A percentile compares a stretch with the other conserved stretches of the same genome.
Evolutionary conservation across 2,888 invertebrate species (phyloP).

Genomic region (Galerucella calmariensis): DNA sequence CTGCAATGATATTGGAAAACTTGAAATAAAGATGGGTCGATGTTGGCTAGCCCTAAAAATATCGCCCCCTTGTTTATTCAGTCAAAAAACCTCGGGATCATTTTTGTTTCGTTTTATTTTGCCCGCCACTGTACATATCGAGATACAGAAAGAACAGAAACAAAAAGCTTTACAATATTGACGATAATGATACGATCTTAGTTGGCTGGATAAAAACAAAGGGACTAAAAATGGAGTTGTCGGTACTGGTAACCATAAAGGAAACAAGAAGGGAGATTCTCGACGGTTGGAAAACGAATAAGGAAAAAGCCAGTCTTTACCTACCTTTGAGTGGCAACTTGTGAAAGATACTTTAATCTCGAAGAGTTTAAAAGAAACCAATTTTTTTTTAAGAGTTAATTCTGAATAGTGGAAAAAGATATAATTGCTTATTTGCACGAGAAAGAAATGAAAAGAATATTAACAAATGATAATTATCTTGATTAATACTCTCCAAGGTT

Average conservation of each 20-base stretch:
- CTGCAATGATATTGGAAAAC: too few relatives aligned
- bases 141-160: neutral
- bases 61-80: neutral
- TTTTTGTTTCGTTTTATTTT: neutral
- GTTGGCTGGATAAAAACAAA: constrained; percentile 39
- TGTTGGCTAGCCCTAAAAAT: too few relatives aligned
- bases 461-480: too few relatives aligned
- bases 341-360: constrained; percentile 14
- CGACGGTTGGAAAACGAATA: constrained; percentile 11
- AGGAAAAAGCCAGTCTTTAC: constrained; percentile 19
- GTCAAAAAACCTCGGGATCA: too few relatives aligned
- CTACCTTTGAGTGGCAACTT: constrained; percentile 15
- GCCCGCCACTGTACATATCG: neutral
- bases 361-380: constrained; percentile 7
- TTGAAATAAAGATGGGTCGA: too few relatives aligned
- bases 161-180: constrained; percentile 41
- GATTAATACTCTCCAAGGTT: too few relatives aligned
- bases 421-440: constrained; percentile 2
- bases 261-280: neutral
- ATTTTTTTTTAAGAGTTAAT: neutral
- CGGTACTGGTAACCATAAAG: constrained; percentile 16
- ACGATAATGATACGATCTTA: constrained; percentile 42
- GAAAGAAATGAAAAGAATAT: neutral
- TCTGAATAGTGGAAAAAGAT: neutral
- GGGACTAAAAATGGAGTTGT: constrained; percentile 31